A percentile compares a stretch with the other conserved stretches of the same genome.
These are phyloP conservation scores for Sapajus apella DNA, from an alignment of 2,113 vertebrate genomes.

Conservation along the genomic window DNA sequence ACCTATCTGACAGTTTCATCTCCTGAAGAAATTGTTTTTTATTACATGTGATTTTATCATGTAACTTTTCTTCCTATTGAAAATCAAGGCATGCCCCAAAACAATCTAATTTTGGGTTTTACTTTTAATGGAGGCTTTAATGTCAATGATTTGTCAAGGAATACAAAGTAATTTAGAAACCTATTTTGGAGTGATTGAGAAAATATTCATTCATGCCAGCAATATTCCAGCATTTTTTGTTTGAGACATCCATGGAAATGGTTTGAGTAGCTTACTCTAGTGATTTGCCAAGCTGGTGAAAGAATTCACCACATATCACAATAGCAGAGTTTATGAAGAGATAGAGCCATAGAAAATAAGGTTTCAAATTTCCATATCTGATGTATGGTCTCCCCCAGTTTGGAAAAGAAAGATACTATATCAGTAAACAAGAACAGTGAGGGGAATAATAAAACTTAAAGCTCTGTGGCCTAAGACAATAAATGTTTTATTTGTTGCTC, in stretches of 20 bases:
- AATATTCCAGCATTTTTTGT: neutral
- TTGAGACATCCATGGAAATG: slow-evolving; percentile 30
- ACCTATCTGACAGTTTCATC: slow-evolving; percentile 45
- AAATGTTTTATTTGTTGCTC: neutral
- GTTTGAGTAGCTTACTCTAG: neutral
- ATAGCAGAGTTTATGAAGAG: neutral
- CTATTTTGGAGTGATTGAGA: slow-evolving; percentile 32
- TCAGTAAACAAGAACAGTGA: neutral
- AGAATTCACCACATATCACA: neutral
- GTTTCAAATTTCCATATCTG: neutral
- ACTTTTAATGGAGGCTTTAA: slow-evolving; percentile 57
- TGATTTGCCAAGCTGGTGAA: neutral
- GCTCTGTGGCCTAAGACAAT: neutral
- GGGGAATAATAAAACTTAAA: neutral
- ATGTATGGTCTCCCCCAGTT: neutral
- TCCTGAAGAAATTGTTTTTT: slow-evolving; percentile 53
- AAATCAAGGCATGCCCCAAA: slow-evolving; percentile 58
- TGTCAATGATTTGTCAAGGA: slow-evolving; percentile 59
- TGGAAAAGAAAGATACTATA: neutral
- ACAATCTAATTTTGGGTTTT: slow-evolving; percentile 64
- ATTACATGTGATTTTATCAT: slow-evolving; percentile 33
- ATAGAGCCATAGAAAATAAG: neutral
- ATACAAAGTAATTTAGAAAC: slow-evolving; percentile 15
- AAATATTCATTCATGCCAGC: slow-evolving; percentile 6
- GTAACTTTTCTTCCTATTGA: slow-evolving; percentile 35